phyloP scores from a whole-genome alignment of 2,113 vertebrate genomes.

The Parotia lawesii region DNA sequence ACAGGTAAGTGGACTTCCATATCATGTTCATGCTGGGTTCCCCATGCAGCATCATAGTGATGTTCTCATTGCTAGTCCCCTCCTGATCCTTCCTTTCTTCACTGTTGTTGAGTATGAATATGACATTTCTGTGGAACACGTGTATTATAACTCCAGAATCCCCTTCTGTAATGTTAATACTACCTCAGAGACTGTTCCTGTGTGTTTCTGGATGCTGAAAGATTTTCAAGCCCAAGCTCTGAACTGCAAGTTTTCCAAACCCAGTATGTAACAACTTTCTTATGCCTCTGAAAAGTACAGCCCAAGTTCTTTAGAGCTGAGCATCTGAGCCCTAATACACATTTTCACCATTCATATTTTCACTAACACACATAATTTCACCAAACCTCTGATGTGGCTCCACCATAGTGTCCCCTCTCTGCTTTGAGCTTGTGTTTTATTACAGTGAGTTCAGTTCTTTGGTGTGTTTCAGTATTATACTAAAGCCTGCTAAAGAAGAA shows the following conservation, averaged over 20 bases:
- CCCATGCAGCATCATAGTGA: not conserved
- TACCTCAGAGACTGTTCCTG: not conserved
- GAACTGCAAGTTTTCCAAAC: not conserved
- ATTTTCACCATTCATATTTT: not conserved
- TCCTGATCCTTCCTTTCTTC: not conserved
- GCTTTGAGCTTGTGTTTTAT: not conserved
- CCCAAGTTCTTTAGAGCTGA: not conserved
- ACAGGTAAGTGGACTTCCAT: not conserved
- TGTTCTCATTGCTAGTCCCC: not conserved
- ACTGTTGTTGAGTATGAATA: not conserved
- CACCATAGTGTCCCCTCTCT: not conserved
- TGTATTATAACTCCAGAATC: not conserved
- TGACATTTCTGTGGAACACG: not conserved
- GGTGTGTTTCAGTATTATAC: not conserved
- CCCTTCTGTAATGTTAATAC: not conserved
- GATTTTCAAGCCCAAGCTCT: not conserved
- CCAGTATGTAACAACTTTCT: not conserved
- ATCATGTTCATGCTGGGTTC: not conserved
- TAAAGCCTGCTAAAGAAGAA: not conserved
- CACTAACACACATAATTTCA: not conserved
- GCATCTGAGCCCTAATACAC: not conserved
- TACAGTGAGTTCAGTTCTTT: not conserved
- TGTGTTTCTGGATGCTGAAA: not conserved
- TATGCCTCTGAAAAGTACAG: not conserved
- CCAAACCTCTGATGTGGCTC: not conserved